These are phyloP conservation scores for Anthoscopus minutus DNA, from an alignment of 2,113 vertebrate species.

Conservation along the genomic window DNA sequence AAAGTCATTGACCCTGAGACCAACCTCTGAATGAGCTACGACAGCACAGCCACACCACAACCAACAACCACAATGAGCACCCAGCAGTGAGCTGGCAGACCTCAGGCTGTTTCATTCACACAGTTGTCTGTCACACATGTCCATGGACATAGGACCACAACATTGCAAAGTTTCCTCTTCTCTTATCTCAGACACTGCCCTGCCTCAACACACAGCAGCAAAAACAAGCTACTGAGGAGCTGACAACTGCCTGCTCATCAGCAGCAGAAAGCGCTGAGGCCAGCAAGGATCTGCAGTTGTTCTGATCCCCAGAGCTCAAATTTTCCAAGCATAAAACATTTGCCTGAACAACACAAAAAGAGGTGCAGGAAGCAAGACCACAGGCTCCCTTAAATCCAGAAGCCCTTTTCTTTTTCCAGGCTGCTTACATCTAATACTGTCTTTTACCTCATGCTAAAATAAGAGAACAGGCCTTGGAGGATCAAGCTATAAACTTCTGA, in stretches of 20 bases:
- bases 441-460: neutral
- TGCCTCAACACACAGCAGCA: neutral
- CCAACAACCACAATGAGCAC: rapidly evolving
- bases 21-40: neutral
- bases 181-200: neutral
- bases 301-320: neutral
- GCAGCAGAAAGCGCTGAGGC: neutral
- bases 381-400: neutral
- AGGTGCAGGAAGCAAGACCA: neutral
- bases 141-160: neutral
- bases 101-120: neutral
- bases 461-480: neutral
- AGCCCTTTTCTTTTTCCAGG: neutral
- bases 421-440: neutral
- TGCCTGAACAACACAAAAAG: neutral
- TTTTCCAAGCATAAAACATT: neutral
- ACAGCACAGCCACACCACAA: rapidly evolving
- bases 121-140: neutral
- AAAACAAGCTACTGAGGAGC: neutral
- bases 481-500: neutral
- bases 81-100: neutral
- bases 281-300: neutral
- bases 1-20: neutral
- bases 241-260: neutral
- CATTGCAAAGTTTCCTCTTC: neutral